Conservation (phyloP, 2,888 invertebrate genomes). For the Enchytraeus crypticus region DNA sequence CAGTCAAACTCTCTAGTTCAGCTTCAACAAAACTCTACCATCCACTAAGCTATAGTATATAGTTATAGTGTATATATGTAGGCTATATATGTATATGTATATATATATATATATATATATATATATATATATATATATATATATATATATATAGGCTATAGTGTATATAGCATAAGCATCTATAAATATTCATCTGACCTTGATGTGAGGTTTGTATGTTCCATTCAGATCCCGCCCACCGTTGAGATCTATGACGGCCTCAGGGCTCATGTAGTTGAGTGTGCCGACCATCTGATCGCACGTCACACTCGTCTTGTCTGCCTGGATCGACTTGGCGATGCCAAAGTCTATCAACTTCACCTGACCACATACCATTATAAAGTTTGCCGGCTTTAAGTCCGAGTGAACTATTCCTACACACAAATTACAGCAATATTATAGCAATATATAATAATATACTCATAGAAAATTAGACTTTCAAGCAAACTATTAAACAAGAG, state of each 20-base stretch:
- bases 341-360: slow-evolving; percentile 96
- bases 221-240: slow-evolving; percentile 22
- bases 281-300: slow-evolving; percentile 66
- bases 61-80: too few species aligned
- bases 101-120: too few species aligned
- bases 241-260: slow-evolving; percentile 53
- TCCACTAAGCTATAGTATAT: too few species aligned
- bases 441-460: not conserved
- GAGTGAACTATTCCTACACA: slow-evolving; percentile 80
- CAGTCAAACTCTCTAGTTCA: too few species aligned
- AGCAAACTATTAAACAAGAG: not conserved
- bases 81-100: too few species aligned
- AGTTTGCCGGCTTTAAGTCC: slow-evolving; percentile 93
- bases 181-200: not conserved
- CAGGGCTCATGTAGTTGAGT: slow-evolving; percentile 90
- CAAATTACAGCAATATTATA: not conserved
- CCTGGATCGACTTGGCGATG: slow-evolving; percentile 73
- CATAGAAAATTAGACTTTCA: not conserved
- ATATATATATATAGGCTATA: too few species aligned
- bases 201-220: slow-evolving; percentile 31
- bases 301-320: slow-evolving; percentile 78
- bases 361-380: slow-evolving; percentile 72
- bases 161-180: too few species aligned
- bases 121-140: too few species aligned
- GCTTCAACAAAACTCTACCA: too few species aligned